These are phyloP conservation scores for Fratercula arctica DNA, from an alignment of 2,797 vertebrate genomes.

Conservation along the genomic window DNA sequence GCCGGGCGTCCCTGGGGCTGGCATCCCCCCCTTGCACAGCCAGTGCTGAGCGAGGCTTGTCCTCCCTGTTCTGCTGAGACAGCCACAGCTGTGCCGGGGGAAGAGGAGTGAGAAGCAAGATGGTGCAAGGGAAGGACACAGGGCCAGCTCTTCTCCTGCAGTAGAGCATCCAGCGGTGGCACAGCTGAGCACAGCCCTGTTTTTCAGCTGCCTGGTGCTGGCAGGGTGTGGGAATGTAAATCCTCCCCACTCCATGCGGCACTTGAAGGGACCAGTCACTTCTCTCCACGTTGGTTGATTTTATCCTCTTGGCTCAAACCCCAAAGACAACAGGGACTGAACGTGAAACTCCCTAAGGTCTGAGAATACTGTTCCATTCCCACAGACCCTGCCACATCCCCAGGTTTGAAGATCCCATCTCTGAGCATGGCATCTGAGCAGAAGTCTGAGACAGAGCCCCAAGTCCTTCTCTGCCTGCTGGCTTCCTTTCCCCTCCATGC, in stretches of 20 bases:
- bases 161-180: background rate
- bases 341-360: background rate
- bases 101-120: background rate
- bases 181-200: background rate
- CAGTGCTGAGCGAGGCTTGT: fast-evolving
- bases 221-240: background rate
- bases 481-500: background rate
- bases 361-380: background rate
- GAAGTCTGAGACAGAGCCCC: background rate
- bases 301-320: background rate
- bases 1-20: background rate
- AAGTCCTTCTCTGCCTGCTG: background rate
- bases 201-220: background rate
- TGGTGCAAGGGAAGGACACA: background rate
- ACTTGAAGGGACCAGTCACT: background rate
- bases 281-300: background rate
- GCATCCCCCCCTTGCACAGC: background rate
- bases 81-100: background rate
- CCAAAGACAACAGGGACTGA: background rate
- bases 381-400: background rate
- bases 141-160: slow-evolving; percentile 2
- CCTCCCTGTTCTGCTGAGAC: background rate
- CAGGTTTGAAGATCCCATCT: background rate
- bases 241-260: background rate
- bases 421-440: background rate